phyloP scores from a whole-genome alignment of 2,888 invertebrate species.

The Mimas tiliae region DNA sequence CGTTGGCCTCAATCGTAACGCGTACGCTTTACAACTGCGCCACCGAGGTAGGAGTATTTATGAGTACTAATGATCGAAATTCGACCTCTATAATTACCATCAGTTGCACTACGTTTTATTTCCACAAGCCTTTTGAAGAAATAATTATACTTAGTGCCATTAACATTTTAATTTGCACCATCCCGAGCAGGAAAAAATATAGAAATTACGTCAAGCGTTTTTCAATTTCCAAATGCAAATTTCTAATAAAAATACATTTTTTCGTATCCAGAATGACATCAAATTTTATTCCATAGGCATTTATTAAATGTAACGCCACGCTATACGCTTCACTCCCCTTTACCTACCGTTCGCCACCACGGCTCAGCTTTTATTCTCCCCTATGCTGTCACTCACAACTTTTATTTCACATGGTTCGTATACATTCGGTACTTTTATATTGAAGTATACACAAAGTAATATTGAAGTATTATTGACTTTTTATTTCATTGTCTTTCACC shows the following conservation, averaged over 20 bases:
- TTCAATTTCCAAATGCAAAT: neutral
- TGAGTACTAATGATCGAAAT: too few species aligned
- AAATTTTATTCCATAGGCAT: constrained; percentile 12
- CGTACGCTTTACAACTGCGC: too few species aligned
- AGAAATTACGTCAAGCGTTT: neutral
- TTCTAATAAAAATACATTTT: neutral
- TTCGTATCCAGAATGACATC: neutral
- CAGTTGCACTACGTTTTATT: too few species aligned
- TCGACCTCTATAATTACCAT: too few species aligned
- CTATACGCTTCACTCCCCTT: constrained; percentile 26
- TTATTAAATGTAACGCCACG: constrained; percentile 13
- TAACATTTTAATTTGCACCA: neutral
- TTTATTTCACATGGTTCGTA: constrained; percentile 46
- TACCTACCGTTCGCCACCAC: constrained; percentile 43
- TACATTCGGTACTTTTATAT: constrained; percentile 12
- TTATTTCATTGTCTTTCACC: neutral
- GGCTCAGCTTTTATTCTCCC: constrained; percentile 39
- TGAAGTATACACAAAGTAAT: neutral
- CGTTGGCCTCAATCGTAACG: too few species aligned
- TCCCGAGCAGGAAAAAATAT: neutral
- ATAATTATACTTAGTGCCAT: neutral
- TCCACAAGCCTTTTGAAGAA: too few species aligned
- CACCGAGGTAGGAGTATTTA: too few species aligned
- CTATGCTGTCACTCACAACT: constrained; percentile 45
- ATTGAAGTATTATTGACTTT: neutral